Evolutionary conservation across 2,888 invertebrate species (phyloP).

Genomic region (Mesorhabditis sp.): DNA sequence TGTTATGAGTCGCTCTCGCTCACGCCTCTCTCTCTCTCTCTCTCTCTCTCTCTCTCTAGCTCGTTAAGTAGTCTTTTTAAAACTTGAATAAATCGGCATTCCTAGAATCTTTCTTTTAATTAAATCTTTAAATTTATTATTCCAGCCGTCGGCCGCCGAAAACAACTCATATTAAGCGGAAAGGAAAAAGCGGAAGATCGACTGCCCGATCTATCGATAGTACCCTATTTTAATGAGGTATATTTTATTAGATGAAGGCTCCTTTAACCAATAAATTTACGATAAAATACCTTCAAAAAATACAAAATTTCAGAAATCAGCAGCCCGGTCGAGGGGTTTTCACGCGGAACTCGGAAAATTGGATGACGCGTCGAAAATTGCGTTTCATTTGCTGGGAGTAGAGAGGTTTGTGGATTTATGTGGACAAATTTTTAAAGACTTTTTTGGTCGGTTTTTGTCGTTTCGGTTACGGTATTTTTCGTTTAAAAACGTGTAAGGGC

Average conservation of each 20-base stretch:
- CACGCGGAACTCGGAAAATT: neutral
- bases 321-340: neutral
- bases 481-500: no score
- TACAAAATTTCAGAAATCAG: neutral
- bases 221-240: neutral
- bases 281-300: no score
- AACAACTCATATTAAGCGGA: neutral
- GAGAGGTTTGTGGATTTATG: neutral
- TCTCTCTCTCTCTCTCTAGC: no score
- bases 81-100: no score
- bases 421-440: no score
- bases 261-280: no score
- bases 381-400: neutral
- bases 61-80: no score
- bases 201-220: conserved; percentile 1
- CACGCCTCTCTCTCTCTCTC: neutral
- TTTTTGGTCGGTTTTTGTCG: no score
- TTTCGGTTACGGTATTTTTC: no score
- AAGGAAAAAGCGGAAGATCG: conserved; percentile 1
- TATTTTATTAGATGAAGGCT: neutral
- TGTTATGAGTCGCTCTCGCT: neutral
- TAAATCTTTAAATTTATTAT: neutral
- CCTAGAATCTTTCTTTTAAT: neutral
- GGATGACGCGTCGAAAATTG: neutral
- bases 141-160: conserved; percentile 5